Base-by-base conservation (phyloP, 2,888 invertebrate genomes). In the Argyresthia albistria region DNA sequence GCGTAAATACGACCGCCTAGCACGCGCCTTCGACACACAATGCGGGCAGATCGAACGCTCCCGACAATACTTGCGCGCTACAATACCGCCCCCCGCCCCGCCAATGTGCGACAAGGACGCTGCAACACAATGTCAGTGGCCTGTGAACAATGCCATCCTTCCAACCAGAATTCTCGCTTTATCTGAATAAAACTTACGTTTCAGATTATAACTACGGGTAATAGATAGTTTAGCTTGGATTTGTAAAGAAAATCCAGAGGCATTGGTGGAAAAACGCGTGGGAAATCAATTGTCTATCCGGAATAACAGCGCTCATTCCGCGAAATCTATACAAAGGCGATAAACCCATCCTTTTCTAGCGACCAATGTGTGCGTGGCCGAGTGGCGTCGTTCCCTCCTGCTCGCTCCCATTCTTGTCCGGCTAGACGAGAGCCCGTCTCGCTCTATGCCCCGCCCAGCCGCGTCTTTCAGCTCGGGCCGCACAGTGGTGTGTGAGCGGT, bases 31-130 rank as follows among this genome's bases (percentile, higher is more conserved):
- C 72, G 72, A 73, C 73, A 82, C 84, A 87, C 87, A 87, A 87
- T 87, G 86, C 84, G 79, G 69, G 73, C 81, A 86, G 86, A 86
- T 86, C 86, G 87, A 87, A 86, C 80, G 76, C 72, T 61, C 68
- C 74, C 80, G 79, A 86, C 86, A 86, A 86, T 86, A 83, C 84
- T 84, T 82, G 84, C 84, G 82, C 81, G 80, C 81, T 81, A 86
- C 86, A 86, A 87, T 84, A 77, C 78, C 78, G 76, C 70, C 76
- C 79, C 73, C 82, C 77, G 76, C 75, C 76, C 80, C 70, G 73
- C 70, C 66, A 75, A 65, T 71, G 62, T 70, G 81, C 76, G 86
- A 86, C 80, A 86, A 77, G 84, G 86, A 86, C 83, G 81, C 83
- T 80, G 79, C 78, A 76, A 80, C 68, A 80, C 76, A 80, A 83